Conservation (phyloP, 2,113 vertebrate genomes). For the Bombycilla garrulus region DNA sequence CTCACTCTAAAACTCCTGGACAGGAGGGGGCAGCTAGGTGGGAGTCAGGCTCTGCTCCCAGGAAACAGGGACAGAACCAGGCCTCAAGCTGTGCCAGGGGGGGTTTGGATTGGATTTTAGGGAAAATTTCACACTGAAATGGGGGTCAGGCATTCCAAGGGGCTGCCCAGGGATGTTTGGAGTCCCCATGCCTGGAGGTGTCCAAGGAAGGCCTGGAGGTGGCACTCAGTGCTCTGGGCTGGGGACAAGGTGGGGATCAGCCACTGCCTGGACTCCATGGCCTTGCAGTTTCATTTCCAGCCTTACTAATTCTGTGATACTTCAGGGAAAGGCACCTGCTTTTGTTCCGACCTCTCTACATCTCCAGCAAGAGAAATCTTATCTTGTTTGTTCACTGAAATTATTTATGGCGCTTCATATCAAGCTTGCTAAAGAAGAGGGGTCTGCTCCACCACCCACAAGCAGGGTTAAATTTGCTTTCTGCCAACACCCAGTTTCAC, state of each 20-base stretch:
- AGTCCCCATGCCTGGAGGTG: background rate
- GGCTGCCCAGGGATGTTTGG: background rate
- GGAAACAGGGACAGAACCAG: background rate
- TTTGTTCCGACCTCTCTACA: background rate
- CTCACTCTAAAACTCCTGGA: background rate
- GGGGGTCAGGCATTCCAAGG: background rate
- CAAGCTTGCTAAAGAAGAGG: background rate
- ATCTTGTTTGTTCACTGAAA: background rate
- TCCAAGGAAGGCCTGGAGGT: background rate
- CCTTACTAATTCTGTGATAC: background rate
- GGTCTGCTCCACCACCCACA: background rate
- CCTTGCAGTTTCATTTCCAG: background rate
- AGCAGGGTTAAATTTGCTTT: background rate
- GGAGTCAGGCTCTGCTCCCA: rapidly evolving
- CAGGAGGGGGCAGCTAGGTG: background rate
- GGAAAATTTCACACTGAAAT: background rate
- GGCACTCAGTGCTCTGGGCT: background rate
- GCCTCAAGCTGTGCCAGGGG: background rate
- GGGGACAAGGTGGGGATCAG: background rate
- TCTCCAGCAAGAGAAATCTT: background rate
- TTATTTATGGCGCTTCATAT: rapidly evolving
- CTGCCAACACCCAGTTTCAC: background rate
- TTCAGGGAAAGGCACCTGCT: background rate
- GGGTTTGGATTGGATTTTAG: background rate
- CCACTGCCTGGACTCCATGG: rapidly evolving